Percentiles rank a stretch among this genome's conserved stretches.
phyloP scores from a whole-genome alignment of 1,140 invertebrate genomes.

The Heliconius himera region DNA sequence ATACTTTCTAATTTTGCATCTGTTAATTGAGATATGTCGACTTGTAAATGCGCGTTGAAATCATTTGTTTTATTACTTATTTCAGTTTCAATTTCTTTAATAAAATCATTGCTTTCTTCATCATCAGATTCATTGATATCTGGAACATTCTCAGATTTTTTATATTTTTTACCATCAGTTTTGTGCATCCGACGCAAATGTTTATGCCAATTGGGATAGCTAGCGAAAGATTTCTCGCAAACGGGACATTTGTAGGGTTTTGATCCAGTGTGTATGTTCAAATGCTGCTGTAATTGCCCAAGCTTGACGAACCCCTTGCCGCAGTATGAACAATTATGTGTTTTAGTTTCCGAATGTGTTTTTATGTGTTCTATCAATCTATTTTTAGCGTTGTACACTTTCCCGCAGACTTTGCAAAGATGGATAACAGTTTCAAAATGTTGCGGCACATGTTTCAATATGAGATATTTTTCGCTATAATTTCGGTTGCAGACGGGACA shows the following conservation, averaged over 20 bases:
- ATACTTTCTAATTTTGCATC: slow-evolving; percentile 31
- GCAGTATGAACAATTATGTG: slow-evolving; percentile 58
- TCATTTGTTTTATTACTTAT: slow-evolving; percentile 1
- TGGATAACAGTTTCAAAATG: slow-evolving; percentile 67
- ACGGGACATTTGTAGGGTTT: slow-evolving; percentile 59
- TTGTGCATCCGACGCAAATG: slow-evolving; percentile 63
- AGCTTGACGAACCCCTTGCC: slow-evolving; percentile 59
- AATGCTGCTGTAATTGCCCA: slow-evolving; percentile 54
- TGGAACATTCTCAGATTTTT: slow-evolving; percentile 26
- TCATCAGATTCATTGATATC: slow-evolving; percentile 24
- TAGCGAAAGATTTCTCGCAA: slow-evolving; percentile 64
- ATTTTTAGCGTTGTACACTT: slow-evolving; percentile 56
- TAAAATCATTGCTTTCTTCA: slow-evolving; percentile 1
- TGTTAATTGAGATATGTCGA: slow-evolving; percentile 2
- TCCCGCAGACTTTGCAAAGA: slow-evolving; percentile 68
- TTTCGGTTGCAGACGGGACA: slow-evolving; percentile 63
- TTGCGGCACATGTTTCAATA: slow-evolving; percentile 58
- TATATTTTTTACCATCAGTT: slow-evolving; percentile 44
- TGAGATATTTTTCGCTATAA: slow-evolving; percentile 59
- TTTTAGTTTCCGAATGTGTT: slow-evolving; percentile 52
- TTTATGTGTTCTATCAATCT: slow-evolving; percentile 63
- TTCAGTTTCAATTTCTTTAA: slow-evolving; percentile 3
- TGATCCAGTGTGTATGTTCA: slow-evolving; percentile 60
- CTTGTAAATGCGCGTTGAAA: slow-evolving; percentile 4
- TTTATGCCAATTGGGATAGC: slow-evolving; percentile 62